phyloP scores from a whole-genome alignment of 2,113 vertebrate species.

The Pelusios castaneus region DNA sequence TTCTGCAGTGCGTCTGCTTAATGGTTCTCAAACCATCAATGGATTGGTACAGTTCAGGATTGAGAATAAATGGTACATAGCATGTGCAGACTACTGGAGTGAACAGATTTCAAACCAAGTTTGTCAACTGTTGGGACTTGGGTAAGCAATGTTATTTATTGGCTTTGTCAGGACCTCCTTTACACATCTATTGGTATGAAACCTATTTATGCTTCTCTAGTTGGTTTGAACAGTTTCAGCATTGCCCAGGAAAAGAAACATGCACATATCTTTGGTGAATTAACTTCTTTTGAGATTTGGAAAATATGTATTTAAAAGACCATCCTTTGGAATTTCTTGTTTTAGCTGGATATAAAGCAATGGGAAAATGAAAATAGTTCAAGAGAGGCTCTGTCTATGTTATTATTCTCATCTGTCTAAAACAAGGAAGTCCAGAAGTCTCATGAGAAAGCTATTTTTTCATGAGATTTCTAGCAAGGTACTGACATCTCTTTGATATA shows the following conservation, averaged over 20 bases:
- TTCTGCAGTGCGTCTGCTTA: constrained; percentile 74
- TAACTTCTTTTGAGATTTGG: not conserved
- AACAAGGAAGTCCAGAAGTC: not conserved
- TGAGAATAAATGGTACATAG: constrained; percentile 59
- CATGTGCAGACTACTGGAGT: constrained; percentile 82
- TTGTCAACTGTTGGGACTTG: constrained; percentile 85
- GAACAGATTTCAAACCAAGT: constrained; percentile 75
- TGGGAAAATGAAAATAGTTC: not conserved
- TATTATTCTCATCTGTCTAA: not conserved
- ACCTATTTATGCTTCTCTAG: not conserved
- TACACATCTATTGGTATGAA: not conserved
- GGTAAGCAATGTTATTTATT: constrained; percentile 75
- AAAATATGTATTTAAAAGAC: not conserved
- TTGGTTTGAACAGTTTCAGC: not conserved
- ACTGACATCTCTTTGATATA: not conserved
- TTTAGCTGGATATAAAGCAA: not conserved
- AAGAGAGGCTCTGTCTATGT: not conserved
- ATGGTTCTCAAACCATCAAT: constrained; percentile 52
- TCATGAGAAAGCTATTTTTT: not conserved
- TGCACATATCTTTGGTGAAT: not conserved
- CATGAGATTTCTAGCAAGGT: not conserved
- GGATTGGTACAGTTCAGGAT: constrained; percentile 78
- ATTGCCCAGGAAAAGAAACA: not conserved
- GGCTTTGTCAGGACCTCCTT: not conserved
- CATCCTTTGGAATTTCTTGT: not conserved